phyloP scores from a whole-genome alignment of 2,797 vertebrate genomes.

The Triplophysa bombifrons region DNA sequence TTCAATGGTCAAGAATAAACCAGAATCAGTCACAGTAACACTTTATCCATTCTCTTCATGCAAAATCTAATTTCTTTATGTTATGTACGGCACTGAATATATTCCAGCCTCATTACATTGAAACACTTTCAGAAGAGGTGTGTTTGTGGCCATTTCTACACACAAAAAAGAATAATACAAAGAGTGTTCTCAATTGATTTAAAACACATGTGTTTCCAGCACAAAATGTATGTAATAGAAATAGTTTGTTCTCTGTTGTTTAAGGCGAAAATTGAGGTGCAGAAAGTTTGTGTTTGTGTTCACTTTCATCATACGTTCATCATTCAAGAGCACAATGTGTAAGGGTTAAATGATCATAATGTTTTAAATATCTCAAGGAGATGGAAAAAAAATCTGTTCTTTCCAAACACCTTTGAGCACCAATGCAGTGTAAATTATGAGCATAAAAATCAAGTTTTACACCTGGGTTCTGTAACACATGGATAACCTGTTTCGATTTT shows the following conservation, averaged over 20 bases:
- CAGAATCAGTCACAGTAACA: too few relatives aligned
- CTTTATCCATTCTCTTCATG: too few relatives aligned
- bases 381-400: slow-evolving; percentile 1
- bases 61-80: background rate
- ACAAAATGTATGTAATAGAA: background rate
- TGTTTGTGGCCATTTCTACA: background rate
- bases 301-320: too few relatives aligned
- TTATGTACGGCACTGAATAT: background rate
- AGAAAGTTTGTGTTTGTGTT: too few relatives aligned
- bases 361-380: slow-evolving; percentile 1
- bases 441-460: background rate
- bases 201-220: background rate
- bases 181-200: background rate
- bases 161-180: background rate
- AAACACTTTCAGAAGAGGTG: background rate
- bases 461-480: background rate
- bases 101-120: background rate
- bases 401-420: slow-evolving; percentile 23
- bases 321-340: too few relatives aligned
- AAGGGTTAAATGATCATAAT: background rate
- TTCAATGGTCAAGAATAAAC: background rate
- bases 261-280: background rate
- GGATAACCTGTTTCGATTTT: background rate
- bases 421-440: background rate
- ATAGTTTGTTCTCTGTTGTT: background rate